Conservation (phyloP, 2,797 vertebrate species). For the Champsocephalus esox region DNA sequence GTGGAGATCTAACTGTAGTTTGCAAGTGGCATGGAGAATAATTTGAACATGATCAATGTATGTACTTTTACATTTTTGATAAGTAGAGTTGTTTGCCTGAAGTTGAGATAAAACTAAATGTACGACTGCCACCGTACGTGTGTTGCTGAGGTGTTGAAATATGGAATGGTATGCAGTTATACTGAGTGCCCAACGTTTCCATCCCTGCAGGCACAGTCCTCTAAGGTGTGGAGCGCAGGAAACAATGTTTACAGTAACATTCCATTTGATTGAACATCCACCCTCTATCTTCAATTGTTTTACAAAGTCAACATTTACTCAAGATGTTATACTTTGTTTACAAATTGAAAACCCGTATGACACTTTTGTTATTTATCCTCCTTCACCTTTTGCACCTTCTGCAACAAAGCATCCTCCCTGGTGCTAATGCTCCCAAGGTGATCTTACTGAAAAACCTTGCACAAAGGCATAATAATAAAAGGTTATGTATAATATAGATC, state of each 20-base stretch:
- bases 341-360: slow-evolving; percentile 28
- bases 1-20: not conserved
- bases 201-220: slow-evolving; percentile 48
- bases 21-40: not conserved
- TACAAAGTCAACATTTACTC: not conserved
- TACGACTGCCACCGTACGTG: not conserved
- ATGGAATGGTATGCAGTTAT: slow-evolving; percentile 29
- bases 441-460: slow-evolving; percentile 69
- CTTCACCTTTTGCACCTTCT: slow-evolving; percentile 49
- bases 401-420: slow-evolving; percentile 51
- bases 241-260: slow-evolving; percentile 43
- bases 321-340: slow-evolving; percentile 17
- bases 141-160: not conserved
- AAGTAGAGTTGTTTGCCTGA: not conserved
- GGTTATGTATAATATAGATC: slow-evolving; percentile 85
- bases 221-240: slow-evolving; percentile 37
- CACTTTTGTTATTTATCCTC: slow-evolving; percentile 26
- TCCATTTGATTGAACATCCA: slow-evolving; percentile 39
- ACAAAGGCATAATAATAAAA: slow-evolving; percentile 80
- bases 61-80: slow-evolving; percentile 2
- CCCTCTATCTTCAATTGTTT: slow-evolving; percentile 10
- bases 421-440: slow-evolving; percentile 75
- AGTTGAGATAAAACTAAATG: not conserved
- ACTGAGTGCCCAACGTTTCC: slow-evolving; percentile 55
- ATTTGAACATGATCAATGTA: not conserved